A percentile compares a stretch with the other conserved stretches of the same genome.
Conservation (phyloP, 2,888 invertebrate genomes). For the Druceiella hillmani region DNA sequence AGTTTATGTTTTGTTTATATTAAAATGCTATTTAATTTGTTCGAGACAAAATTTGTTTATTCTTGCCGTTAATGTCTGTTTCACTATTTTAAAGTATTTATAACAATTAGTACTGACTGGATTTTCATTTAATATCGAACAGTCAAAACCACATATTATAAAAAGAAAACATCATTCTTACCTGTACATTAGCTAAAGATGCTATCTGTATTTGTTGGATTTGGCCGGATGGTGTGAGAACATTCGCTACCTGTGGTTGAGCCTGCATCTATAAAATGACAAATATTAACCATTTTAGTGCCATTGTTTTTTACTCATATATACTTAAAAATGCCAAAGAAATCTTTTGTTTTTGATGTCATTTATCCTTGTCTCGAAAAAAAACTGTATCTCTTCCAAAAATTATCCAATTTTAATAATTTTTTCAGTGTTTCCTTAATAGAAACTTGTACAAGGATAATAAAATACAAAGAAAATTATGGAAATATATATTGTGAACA, state of each 20-base stretch:
- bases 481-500: too few species aligned
- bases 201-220: constrained; percentile 86
- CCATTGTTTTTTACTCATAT: too few species aligned
- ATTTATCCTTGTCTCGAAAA: too few species aligned
- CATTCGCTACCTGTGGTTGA: constrained; percentile 70
- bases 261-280: constrained; percentile 45
- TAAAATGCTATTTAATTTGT: too few species aligned
- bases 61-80: not conserved
- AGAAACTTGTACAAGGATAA: too few species aligned
- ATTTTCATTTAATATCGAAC: not conserved
- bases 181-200: constrained; percentile 53
- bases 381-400: not conserved
- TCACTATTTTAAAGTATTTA: not conserved
- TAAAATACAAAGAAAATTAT: too few species aligned
- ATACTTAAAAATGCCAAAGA: too few species aligned
- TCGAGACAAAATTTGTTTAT: too few species aligned
- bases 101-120: not conserved
- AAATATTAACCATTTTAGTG: constrained; percentile 6
- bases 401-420: too few species aligned
- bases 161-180: constrained; percentile 28
- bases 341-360: too few species aligned
- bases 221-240: constrained; percentile 83
- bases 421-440: too few species aligned
- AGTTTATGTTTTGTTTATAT: too few species aligned
- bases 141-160: not conserved